phyloP scores from a whole-genome alignment of 2,113 vertebrate species.

The Oryzias javanicus region DNA sequence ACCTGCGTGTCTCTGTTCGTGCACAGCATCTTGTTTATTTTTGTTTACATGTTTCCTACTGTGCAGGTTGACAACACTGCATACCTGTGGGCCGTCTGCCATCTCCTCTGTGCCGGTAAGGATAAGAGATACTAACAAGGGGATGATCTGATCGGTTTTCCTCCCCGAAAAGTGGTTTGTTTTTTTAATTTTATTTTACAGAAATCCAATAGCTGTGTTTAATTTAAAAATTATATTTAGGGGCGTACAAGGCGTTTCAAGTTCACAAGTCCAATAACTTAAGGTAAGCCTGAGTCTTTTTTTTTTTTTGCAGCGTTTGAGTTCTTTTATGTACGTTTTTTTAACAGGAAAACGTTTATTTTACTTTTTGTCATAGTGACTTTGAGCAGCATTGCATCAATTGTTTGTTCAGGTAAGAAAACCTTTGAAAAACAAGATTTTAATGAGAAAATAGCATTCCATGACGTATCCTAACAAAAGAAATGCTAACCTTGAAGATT shows the following conservation, averaged over 20 bases:
- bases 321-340: neutral
- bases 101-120: conserved; percentile 88
- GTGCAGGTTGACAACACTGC: conserved; percentile 84
- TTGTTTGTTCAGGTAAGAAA: conserved; percentile 92
- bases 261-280: conserved; percentile 78
- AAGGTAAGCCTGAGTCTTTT: conserved; percentile 74
- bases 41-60: neutral
- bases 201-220: neutral
- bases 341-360: neutral
- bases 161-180: neutral
- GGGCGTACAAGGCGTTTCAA: conserved; percentile 84
- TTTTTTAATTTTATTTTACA: no score
- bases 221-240: conserved; percentile 65
- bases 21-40: rapidly evolving
- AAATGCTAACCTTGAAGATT: no score
- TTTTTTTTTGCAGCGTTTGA: neutral
- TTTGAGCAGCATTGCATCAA: conserved; percentile 93
- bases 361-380: conserved; percentile 75
- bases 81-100: conserved; percentile 88
- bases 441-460: no score
- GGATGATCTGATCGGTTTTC: no score
- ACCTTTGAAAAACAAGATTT: neutral
- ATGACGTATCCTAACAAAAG: no score
- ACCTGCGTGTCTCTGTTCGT: neutral
- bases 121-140: neutral